phyloP scores from a whole-genome alignment of 2,797 vertebrate species.

The Leptatherina wallacei region DNA sequence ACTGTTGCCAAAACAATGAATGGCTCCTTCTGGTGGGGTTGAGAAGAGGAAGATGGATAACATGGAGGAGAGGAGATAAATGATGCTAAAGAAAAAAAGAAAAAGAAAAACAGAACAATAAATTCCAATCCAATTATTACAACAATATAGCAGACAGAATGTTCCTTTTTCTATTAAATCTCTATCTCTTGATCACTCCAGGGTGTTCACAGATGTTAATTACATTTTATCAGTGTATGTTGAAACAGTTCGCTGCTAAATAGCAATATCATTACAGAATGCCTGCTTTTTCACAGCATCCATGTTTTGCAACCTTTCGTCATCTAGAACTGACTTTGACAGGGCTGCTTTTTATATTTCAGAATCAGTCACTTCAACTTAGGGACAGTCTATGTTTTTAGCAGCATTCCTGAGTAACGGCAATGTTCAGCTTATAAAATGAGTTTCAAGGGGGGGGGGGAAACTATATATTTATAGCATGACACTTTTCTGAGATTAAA shows the following conservation, averaged over 20 bases:
- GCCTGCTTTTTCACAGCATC: background rate
- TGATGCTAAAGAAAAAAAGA: slow-evolving; percentile 30
- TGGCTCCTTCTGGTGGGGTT: slow-evolving; percentile 44
- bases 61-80: slow-evolving; percentile 19
- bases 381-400: background rate
- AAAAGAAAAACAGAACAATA: slow-evolving; percentile 35
- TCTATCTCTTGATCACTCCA: slow-evolving; percentile 21
- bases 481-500: no score
- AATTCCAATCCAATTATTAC: slow-evolving; percentile 46
- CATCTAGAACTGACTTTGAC: slow-evolving; percentile 9
- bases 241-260: slow-evolving; percentile 9
- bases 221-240: slow-evolving; percentile 35
- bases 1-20: slow-evolving; percentile 49
- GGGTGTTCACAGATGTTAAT: slow-evolving; percentile 24
- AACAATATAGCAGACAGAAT: slow-evolving; percentile 10
- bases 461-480: background rate
- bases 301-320: slow-evolving; percentile 14
- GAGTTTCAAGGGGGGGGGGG: no score
- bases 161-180: slow-evolving; percentile 33
- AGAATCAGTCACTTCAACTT: slow-evolving; percentile 3
- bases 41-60: slow-evolving; percentile 59
- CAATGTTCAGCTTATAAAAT: no score
- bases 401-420: background rate
- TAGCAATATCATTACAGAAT: background rate
- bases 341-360: background rate